Evolutionary conservation across 92 coral and sea anemone species (phyloP), one percentile per base, ranked within the genome.

Genomic region (Porites rus): DNA sequence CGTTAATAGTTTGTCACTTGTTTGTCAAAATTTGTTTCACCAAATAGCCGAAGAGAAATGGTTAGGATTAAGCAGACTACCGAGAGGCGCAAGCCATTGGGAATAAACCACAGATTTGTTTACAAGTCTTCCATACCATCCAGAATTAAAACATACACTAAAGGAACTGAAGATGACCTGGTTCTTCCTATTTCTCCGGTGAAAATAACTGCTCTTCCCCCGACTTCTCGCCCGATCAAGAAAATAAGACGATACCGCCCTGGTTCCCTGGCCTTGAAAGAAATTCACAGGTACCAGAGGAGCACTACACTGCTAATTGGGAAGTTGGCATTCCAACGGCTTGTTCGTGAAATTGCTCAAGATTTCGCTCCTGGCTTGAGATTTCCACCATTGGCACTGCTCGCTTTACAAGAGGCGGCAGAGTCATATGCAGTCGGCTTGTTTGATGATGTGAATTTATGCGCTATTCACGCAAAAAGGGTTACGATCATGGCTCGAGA

Each of bases 261-360:
- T 63, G 92, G 94, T 58, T 67, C 51, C 14, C 87, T 91, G 82
- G 89, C 94, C 16, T 65, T 93, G 72, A 88, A 77, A 66, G 94
- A 93, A 84, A 90, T 93, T 21, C 88, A 91, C 60, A 90, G 85
- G 68, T 88, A 77, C 77, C 96, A 93, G 65, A 70, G 88, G 65
- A 93, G 90, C 73, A 87, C 94, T 2, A 60, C 84, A 50, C 83
- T 90, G 31, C 54, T 93, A 72, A 75, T 93, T 8, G 64, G 86
- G 53, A 93, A 90, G 59, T 53, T 88, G 65, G 69, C 94, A 51
- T 93, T 93, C 79, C 96, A 90, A 43, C 90, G 94, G 16, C 85
- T 93, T n/a, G 94, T 93, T 19, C 90, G 96, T n/a, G 96, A 93
- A 67, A 93, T 93, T 61, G 61, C 92, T 13, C 94, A 93, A 46